Conservation (phyloP, 1,140 invertebrate genomes). For the Drosophila chauvacae region DNA sequence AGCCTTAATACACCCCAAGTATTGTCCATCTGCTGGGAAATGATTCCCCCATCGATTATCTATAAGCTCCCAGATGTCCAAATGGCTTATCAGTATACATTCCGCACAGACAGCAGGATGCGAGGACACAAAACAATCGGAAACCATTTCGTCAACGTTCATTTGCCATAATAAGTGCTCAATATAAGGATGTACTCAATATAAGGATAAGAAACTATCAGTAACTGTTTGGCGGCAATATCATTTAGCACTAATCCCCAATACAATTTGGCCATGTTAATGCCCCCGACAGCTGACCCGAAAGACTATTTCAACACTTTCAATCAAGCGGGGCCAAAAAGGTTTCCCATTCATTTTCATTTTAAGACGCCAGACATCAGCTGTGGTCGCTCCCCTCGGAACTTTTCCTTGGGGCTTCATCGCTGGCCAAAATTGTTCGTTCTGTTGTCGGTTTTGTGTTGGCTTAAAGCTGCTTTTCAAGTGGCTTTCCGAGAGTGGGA, state of each 20-base stretch:
- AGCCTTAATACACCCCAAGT: constrained; percentile 13
- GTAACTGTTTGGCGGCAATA: constrained; percentile 47
- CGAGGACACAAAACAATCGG: constrained; percentile 26
- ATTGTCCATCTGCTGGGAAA: constrained; percentile 12
- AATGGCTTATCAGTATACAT: constrained; percentile 43
- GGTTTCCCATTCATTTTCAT: constrained; percentile 64
- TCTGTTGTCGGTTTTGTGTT: constrained; percentile 31
- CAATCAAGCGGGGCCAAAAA: constrained; percentile 55
- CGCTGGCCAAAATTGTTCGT: constrained; percentile 44
- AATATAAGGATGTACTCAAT: background rate
- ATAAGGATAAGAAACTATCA: constrained; percentile 42
- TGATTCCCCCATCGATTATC: constrained; percentile 47
- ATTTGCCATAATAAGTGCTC: constrained; percentile 46
- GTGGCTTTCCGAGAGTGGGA: constrained; percentile 23
- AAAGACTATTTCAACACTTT: constrained; percentile 62
- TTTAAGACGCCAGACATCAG: constrained; percentile 57
- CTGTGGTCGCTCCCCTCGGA: constrained; percentile 24
- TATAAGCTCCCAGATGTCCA: constrained; percentile 30
- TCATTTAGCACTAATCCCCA: constrained; percentile 53
- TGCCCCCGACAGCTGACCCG: constrained; percentile 53
- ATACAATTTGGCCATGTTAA: constrained; percentile 55
- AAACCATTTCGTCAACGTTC: constrained; percentile 51
- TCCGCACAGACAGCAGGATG: constrained; percentile 13
- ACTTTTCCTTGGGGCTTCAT: constrained; percentile 37
- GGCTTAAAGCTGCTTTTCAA: constrained; percentile 56